Evolutionary conservation across 2,888 invertebrate genomes (phyloP).

Genomic region (Macrophya alboannulata): DNA sequence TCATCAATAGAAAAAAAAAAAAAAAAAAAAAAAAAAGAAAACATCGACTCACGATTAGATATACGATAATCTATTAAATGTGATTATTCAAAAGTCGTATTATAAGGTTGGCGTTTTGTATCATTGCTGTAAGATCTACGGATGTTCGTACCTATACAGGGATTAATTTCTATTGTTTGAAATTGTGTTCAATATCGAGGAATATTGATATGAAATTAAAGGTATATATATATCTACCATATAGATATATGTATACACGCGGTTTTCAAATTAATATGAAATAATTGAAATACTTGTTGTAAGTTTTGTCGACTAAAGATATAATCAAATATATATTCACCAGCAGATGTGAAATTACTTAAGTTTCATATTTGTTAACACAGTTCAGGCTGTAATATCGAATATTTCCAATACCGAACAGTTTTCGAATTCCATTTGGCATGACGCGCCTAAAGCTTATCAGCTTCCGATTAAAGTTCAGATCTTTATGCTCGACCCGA

Average conservation of each 20-base stretch:
- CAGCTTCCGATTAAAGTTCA: neutral
- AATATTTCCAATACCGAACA: slow-evolving; percentile 48
- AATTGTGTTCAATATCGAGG: neutral
- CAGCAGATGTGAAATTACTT: neutral
- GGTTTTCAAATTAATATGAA: neutral
- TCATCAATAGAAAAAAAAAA: neutral
- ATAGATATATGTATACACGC: no score
- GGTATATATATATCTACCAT: no score
- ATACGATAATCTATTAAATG: neutral
- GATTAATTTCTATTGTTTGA: no score
- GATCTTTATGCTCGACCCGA: slow-evolving; percentile 39
- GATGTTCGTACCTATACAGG: no score
- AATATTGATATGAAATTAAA: neutral
- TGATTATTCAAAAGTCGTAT: neutral
- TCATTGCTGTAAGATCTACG: neutral
- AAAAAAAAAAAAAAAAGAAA: neutral
- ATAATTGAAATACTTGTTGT: neutral
- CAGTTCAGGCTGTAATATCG: slow-evolving; percentile 5
- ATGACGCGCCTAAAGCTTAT: neutral
- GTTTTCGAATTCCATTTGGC: slow-evolving; percentile 22
- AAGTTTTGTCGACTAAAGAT: neutral
- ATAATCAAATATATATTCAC: neutral
- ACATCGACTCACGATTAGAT: neutral
- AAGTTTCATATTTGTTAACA: neutral
- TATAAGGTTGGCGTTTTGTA: neutral